phyloP scores from a whole-genome alignment of 2,797 vertebrate genomes.

The Emydoidea blandingii region DNA sequence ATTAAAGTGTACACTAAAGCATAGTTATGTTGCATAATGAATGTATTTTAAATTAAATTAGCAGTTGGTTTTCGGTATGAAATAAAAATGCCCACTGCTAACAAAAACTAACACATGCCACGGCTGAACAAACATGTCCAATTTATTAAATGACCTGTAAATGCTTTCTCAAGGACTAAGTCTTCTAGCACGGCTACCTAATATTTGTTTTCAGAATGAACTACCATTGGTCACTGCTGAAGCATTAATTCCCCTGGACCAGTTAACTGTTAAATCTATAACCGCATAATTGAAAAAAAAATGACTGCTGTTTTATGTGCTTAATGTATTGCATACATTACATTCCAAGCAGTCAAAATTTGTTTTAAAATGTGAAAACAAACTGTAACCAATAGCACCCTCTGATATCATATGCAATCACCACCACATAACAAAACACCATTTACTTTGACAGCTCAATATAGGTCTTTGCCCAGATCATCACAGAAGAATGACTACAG shows the following conservation, averaged over 20 bases:
- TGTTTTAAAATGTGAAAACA: conserved; percentile 6
- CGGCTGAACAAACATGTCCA: conserved; percentile 20
- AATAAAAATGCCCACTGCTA: conserved; percentile 1
- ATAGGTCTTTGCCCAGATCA: not conserved
- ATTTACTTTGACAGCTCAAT: not conserved
- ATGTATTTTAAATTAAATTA: not conserved
- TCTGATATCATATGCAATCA: accelerated
- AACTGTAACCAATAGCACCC: not conserved
- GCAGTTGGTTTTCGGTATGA: conserved; percentile 5
- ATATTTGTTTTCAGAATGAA: conserved; percentile 51
- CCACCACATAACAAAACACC: not conserved
- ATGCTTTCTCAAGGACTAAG: conserved; percentile 64
- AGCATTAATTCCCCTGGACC: conserved; percentile 49
- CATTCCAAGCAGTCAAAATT: not conserved
- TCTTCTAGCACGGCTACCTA: conserved; percentile 42
- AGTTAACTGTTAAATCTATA: conserved; percentile 52
- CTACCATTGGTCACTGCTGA: conserved; percentile 25
- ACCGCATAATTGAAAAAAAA: not conserved
- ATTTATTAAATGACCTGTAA: conserved; percentile 43
- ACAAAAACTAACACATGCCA: not conserved
- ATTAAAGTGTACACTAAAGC: not conserved
- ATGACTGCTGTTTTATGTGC: not conserved
- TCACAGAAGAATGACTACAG: not conserved
- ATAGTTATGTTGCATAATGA: not conserved
- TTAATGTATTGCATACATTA: not conserved